These are phyloP conservation scores for Indicator indicator DNA, from an alignment of 2,113 vertebrate genomes.

Conservation along the genomic window DNA sequence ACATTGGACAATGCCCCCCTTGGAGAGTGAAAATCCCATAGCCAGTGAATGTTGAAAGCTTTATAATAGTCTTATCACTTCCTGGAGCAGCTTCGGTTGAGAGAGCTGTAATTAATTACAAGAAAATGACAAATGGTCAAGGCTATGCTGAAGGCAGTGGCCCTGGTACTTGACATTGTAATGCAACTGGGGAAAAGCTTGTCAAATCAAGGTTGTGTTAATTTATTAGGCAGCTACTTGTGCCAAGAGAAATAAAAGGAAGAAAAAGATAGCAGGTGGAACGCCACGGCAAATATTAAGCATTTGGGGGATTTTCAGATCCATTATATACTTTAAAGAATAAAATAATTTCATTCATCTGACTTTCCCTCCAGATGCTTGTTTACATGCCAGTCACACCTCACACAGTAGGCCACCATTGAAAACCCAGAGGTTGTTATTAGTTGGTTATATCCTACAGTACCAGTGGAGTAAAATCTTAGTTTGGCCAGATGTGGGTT, in stretches of 20 bases:
- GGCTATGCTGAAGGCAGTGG: constrained; percentile 22
- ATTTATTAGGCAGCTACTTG: constrained; percentile 46
- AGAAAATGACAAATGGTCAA: constrained; percentile 60
- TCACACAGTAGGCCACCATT: background rate
- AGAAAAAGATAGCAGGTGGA: background rate
- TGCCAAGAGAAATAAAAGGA: constrained; percentile 7
- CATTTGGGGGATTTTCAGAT: background rate
- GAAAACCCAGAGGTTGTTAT: background rate
- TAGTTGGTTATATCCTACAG: accelerated
- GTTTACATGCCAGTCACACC: background rate
- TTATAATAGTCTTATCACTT: constrained; percentile 37
- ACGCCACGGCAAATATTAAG: background rate
- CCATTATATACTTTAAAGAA: background rate
- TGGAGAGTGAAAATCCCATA: background rate
- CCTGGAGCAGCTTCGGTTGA: constrained; percentile 10
- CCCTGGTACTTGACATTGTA: constrained; percentile 39
- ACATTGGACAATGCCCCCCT: background rate
- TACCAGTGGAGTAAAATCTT: background rate
- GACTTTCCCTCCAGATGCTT: background rate
- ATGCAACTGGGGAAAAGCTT: constrained; percentile 20
- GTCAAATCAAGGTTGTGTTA: constrained; percentile 56
- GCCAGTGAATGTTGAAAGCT: constrained; percentile 7
- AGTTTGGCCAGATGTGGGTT: background rate
- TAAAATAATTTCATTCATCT: background rate
- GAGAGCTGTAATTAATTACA: constrained; percentile 68